A percentile compares a stretch with the other conserved stretches of the same genome.
phyloP scores from a whole-genome alignment of 2,888 invertebrate species.

The Prosapia bicincta region DNA sequence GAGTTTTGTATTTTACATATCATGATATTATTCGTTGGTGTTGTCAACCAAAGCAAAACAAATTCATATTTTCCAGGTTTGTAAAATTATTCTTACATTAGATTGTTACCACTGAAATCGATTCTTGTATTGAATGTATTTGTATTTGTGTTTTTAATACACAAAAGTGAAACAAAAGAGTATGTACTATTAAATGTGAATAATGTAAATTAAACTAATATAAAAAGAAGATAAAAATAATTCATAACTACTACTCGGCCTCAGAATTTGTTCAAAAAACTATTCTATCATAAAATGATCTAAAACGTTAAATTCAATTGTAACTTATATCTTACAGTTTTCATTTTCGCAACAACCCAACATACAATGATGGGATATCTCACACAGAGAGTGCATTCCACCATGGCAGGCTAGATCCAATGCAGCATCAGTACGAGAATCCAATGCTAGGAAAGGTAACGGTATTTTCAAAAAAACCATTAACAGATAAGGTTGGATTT shows the following conservation, averaged over 20 bases:
- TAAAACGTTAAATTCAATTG: too few relatives aligned
- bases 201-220: too few relatives aligned
- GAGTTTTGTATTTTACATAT: slow-evolving; percentile 1
- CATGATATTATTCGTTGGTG: not conserved
- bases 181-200: too few relatives aligned
- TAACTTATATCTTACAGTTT: slow-evolving; percentile 42
- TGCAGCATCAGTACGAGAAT: slow-evolving; percentile 46
- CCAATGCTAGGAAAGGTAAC: slow-evolving; percentile 35
- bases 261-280: too few relatives aligned
- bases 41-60: not conserved
- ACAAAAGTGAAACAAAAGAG: too few relatives aligned
- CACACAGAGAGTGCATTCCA: slow-evolving; percentile 30
- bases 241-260: too few relatives aligned
- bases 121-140: too few relatives aligned
- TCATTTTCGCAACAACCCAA: slow-evolving; percentile 44
- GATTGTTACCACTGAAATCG: slow-evolving; percentile 4
- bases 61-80: not conserved
- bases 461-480: too few relatives aligned
- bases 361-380: slow-evolving; percentile 40
- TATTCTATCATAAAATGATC: too few relatives aligned
- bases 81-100: not conserved
- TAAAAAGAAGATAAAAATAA: too few relatives aligned
- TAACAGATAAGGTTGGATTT: not conserved
- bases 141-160: too few relatives aligned
- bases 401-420: slow-evolving; percentile 41